phyloP scores from a whole-genome alignment of 1,140 invertebrate species.

The Doryteuthis pealeii region DNA sequence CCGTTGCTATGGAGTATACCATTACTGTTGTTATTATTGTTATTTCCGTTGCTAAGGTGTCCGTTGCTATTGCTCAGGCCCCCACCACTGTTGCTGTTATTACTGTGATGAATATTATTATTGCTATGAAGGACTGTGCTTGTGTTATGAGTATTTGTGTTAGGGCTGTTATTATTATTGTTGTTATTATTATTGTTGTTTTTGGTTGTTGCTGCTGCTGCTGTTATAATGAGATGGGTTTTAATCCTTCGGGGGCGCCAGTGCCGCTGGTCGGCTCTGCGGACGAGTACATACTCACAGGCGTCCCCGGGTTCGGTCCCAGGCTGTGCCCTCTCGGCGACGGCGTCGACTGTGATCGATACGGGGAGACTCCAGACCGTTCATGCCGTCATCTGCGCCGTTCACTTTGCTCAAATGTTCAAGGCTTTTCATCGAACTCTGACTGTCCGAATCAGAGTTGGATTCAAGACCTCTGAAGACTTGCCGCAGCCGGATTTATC shows the following conservation, averaged over 20 bases:
- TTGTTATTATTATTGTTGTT: slow-evolving; percentile 22
- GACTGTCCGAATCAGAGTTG: slow-evolving; percentile 37
- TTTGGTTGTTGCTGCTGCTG: slow-evolving; percentile 23
- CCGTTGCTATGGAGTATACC: slow-evolving; percentile 30
- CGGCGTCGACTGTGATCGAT: background rate
- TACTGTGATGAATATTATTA: background rate
- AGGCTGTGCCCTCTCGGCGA: background rate
- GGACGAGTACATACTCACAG: slow-evolving; percentile 23
- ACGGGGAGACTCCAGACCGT: background rate
- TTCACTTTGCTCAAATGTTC: background rate
- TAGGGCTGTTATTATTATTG: slow-evolving; percentile 51
- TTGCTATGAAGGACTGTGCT: slow-evolving; percentile 14
- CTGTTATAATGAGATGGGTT: slow-evolving; percentile 16
- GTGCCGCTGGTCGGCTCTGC: slow-evolving; percentile 31
- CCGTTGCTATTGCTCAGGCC: background rate
- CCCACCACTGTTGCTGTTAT: background rate
- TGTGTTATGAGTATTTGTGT: no score
- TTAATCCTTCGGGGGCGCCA: slow-evolving; percentile 13
- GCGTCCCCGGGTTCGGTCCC: slow-evolving; percentile 25
- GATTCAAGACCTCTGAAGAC: slow-evolving; percentile 8
- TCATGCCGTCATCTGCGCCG: background rate
- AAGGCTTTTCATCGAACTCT: slow-evolving; percentile 32
- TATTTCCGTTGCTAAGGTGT: background rate
- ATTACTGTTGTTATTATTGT: slow-evolving; percentile 18
- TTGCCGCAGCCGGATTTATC: slow-evolving; percentile 67